A percentile compares a stretch with the other conserved stretches of the same genome.
These are phyloP conservation scores for Hanleya hanleyi DNA, from an alignment of 2,888 invertebrate species.

Conservation along the genomic window DNA sequence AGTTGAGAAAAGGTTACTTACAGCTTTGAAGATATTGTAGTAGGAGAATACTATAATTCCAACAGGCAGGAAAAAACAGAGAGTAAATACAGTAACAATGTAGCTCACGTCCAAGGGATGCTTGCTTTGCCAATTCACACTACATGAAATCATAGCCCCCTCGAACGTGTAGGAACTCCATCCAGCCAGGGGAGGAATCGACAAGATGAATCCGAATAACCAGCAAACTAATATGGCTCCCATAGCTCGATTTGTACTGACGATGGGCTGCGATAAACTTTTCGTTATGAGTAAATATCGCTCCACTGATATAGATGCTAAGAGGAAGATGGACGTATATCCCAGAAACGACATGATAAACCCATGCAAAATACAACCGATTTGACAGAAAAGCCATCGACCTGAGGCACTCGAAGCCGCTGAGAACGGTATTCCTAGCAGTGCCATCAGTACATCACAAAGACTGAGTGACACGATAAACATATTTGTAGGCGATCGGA, in stretches of 20 bases:
- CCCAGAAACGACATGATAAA: conserved; percentile 60
- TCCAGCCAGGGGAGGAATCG: conserved; percentile 55
- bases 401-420: conserved; percentile 40
- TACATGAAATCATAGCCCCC: conserved; percentile 42
- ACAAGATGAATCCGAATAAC: conserved; percentile 50
- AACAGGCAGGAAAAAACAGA: conserved; percentile 55
- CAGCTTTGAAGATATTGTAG: conserved; percentile 52
- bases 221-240: conserved; percentile 40
- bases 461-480: not conserved
- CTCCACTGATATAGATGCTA: conserved; percentile 59
- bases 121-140: conserved; percentile 39
- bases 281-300: conserved; percentile 61
- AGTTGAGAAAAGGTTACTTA: too few relatives aligned
- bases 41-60: conserved; percentile 53
- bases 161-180: conserved; percentile 61
- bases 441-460: not conserved
- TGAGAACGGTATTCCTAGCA: not conserved
- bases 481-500: not conserved
- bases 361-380: conserved; percentile 51
- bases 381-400: conserved; percentile 42
- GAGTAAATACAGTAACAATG: conserved; percentile 51
- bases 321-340: conserved; percentile 52
- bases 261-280: conserved; percentile 43
- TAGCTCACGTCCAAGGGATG: conserved; percentile 45
- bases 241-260: conserved; percentile 46